phyloP scores from a whole-genome alignment of 2,888 invertebrate genomes.

The Muschampia plurimacula region DNA sequence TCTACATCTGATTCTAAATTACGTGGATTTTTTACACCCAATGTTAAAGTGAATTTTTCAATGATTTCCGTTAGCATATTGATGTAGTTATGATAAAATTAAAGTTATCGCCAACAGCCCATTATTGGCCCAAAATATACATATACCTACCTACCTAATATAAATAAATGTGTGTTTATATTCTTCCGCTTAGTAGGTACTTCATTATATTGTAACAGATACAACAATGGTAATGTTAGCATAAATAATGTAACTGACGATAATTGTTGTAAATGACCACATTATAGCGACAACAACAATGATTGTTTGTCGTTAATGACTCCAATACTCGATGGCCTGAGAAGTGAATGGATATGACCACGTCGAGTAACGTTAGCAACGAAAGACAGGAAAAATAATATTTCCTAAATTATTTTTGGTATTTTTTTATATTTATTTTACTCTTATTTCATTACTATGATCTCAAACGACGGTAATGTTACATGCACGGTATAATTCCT shows the following conservation, averaged over 20 bases:
- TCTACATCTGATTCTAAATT: too few relatives aligned
- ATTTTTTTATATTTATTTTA: too few relatives aligned
- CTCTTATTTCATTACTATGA: too few relatives aligned
- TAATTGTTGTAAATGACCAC: slow-evolving; percentile 29
- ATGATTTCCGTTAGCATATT: too few relatives aligned
- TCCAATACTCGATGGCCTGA: slow-evolving; percentile 10
- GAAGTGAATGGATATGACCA: slow-evolving; percentile 33
- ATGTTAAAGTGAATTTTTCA: too few relatives aligned
- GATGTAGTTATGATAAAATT: too few relatives aligned
- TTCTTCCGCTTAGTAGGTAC: neutral
- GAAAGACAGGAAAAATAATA: slow-evolving; percentile 1
- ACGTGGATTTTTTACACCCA: too few relatives aligned
- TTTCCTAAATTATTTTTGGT: neutral
- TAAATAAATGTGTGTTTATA: neutral
- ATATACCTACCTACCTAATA: neutral
- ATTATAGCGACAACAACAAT: slow-evolving; percentile 22
- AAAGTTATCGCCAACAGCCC: too few relatives aligned
- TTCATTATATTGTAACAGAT: neutral
- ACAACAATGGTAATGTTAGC: slow-evolving; percentile 20
- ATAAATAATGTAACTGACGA: slow-evolving; percentile 31
- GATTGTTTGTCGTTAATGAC: slow-evolving; percentile 20
- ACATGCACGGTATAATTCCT: too few relatives aligned
- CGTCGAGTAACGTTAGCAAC: slow-evolving; percentile 28
- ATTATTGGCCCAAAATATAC: neutral
- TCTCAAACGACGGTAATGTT: too few relatives aligned